phyloP scores from a whole-genome alignment of 2,888 invertebrate genomes.

The Timema cristinae region DNA sequence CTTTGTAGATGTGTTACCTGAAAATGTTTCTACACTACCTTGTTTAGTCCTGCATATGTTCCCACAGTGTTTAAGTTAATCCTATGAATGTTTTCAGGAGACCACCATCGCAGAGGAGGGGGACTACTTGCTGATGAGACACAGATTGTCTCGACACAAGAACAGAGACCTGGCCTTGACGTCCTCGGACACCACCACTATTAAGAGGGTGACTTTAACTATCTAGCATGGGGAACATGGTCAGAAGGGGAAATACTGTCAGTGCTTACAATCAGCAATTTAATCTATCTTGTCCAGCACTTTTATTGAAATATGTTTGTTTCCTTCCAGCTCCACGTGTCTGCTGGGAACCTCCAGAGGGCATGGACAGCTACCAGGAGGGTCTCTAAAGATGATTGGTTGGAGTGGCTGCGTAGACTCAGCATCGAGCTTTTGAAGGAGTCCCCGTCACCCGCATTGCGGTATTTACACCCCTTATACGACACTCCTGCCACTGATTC shows the following conservation, averaged over 20 bases:
- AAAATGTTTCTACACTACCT: too few relatives aligned
- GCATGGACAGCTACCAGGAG: constrained; percentile 90
- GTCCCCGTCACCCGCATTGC: constrained; percentile 90
- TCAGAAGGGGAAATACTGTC: too few relatives aligned
- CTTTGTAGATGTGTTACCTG: too few relatives aligned
- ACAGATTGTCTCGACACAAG: constrained; percentile 62
- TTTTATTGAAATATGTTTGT: constrained; percentile 8
- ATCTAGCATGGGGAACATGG: background rate
- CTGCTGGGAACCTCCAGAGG: constrained; percentile 76
- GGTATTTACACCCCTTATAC: constrained; percentile 42
- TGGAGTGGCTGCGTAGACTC: constrained; percentile 91
- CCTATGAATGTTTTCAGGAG: constrained; percentile 38
- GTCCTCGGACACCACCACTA: constrained; percentile 65
- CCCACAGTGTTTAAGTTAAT: constrained; percentile 5
- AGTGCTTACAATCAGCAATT: background rate
- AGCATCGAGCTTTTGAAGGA: constrained; percentile 92
- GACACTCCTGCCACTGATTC: background rate
- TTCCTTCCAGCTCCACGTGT: constrained; percentile 62
- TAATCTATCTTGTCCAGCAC: background rate
- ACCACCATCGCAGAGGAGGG: constrained; percentile 73
- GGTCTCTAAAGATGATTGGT: constrained; percentile 97
- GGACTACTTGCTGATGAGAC: constrained; percentile 60
- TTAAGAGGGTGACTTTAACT: constrained; percentile 55
- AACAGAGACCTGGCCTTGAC: constrained; percentile 65
- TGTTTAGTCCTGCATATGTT: too few relatives aligned